Percentiles rank a stretch among this genome's conserved stretches.
These are phyloP conservation scores for Drosophila tsacasi DNA, from an alignment of 1,140 invertebrate species.

Conservation along the genomic window DNA sequence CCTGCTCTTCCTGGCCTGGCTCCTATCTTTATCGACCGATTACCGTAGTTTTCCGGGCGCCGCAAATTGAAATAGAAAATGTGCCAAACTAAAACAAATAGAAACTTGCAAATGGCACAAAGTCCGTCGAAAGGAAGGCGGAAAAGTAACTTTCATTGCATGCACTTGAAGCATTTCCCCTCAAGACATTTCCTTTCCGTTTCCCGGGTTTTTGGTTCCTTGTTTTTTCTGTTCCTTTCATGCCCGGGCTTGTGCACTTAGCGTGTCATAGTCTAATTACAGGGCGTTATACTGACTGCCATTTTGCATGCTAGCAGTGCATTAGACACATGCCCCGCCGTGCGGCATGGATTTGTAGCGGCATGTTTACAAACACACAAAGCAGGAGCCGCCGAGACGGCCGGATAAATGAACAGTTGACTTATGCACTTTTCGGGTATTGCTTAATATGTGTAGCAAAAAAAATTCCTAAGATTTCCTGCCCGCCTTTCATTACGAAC, in stretches of 20 bases:
- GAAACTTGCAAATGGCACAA: slow-evolving; percentile 35
- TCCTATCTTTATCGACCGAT: slow-evolving; percentile 12
- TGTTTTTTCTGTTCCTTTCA: neutral
- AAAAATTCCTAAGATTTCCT: slow-evolving; percentile 25
- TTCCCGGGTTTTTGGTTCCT: neutral
- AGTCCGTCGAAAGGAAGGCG: slow-evolving; percentile 18
- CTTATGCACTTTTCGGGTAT: slow-evolving; percentile 34
- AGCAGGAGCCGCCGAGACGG: slow-evolving; percentile 5
- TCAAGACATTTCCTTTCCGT: slow-evolving; percentile 9
- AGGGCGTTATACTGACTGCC: slow-evolving; percentile 74
- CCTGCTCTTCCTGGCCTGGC: neutral
- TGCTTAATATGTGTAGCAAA: slow-evolving; percentile 25
- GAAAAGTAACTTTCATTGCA: slow-evolving; percentile 46
- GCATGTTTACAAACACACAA: slow-evolving; percentile 56
- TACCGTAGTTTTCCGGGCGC: slow-evolving; percentile 12
- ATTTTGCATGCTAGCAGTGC: slow-evolving; percentile 73
- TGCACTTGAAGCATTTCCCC: slow-evolving; percentile 59
- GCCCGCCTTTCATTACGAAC: slow-evolving; percentile 11
- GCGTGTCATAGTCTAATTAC: slow-evolving; percentile 77
- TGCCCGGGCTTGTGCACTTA: slow-evolving; percentile 52
- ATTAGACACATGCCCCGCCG: slow-evolving; percentile 64
- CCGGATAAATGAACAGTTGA: slow-evolving; percentile 54
- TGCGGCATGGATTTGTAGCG: slow-evolving; percentile 56
- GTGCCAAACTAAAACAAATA: slow-evolving; percentile 51
- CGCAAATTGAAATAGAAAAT: slow-evolving; percentile 71